Base-by-base conservation (phyloP, 1,140 invertebrate genomes). In the Mycetomoellerius zeteki region DNA sequence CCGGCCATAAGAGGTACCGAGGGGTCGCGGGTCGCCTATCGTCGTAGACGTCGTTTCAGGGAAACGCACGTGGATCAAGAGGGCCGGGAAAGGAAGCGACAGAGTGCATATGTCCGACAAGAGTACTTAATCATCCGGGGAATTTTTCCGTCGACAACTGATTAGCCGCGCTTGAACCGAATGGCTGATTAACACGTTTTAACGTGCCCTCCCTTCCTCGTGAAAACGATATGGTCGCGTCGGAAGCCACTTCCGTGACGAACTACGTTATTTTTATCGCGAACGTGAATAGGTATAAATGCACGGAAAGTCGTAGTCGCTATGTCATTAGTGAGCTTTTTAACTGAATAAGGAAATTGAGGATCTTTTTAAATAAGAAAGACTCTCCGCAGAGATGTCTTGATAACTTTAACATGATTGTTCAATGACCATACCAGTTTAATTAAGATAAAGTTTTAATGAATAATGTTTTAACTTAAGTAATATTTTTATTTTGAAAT, bases 111-210 rank as follows among this genome's bases (percentile, higher is more conserved):
- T 92, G 94, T 90, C 82, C 72, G 89, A 91, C 89, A 43, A 90
- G 81, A 86, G 89, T 71, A 92, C 88, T 94, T 92, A 90, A 95
- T 94, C 94, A 93, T 90, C 72, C 85, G 84, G 89, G 78, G 91
- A 93, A 92, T 92, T 94, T 93, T 92, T 88, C 88, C 89, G 88
- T 88, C 91, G 87, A 90, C 91, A 89, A 86, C 82, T 88, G 88
- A 92, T 92, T 91, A 91, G 87, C 54, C 78, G 88, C 72, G 86
- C 77, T 73, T 52, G 52, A 78, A 60, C 65, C 65, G 47, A 60
- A 80, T 64, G 56, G 82, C 84, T 86, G 67, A 88, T 88, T 86
- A 88, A 69, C 82, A 64, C 67, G 43, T 84, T 82, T 86, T 73
- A 82, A 80, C 62, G n/a, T 7, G 12, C 76, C n/a, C 82, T 65